Base-by-base conservation (phyloP, 1,140 invertebrate genomes). In the Drosophila obscura region DNA sequence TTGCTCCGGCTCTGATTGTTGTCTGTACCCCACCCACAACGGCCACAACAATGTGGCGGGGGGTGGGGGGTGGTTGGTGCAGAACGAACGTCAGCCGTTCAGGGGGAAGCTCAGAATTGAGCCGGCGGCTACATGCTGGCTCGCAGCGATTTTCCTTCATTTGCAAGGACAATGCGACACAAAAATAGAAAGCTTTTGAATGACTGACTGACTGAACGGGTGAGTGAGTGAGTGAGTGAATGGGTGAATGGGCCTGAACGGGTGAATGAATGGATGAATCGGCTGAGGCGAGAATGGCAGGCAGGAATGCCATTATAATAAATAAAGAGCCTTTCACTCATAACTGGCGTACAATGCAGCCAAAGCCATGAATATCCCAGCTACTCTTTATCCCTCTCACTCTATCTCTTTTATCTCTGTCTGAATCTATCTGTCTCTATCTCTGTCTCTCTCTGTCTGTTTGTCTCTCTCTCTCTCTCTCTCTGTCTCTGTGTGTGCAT, bases 261-360 rank as follows among this genome's bases (percentile, higher is more conserved):
- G 65, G 65, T 75, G 63, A 75, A 74, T 69, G 74, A 61, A 56
- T 76, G 73, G 65, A 74, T 74, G 72, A 51, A 65, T 64, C 28
- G 39, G 35, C 39, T 35, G 44, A 44, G 55, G 43, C 22, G 49
- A 26, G 26, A 22, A 45, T 59, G 59, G 60, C 55, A 65, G 65
- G 51, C 66, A 76, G 82, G 82, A 87, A 85, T 87, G 78, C 78
- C 63, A 85, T 85, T 85, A 85, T 87, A 81, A 85, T 85, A 85
- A 85, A 85, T 85, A 85, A 87, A 88, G 75, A 77, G 83, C 71
- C 78, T 85, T 85, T 85, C 82, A 85, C 81, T 85, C 82, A 85
- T 87, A 87, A 85, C 78, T 82, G 73, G 50, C 35, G 65, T 74
- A 87, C 81, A 85, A 85, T 84, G 81, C 78, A 73, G 48, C 68